phyloP scores from a whole-genome alignment of 2,888 invertebrate genomes.

The Polylopha cassiicola region DNA sequence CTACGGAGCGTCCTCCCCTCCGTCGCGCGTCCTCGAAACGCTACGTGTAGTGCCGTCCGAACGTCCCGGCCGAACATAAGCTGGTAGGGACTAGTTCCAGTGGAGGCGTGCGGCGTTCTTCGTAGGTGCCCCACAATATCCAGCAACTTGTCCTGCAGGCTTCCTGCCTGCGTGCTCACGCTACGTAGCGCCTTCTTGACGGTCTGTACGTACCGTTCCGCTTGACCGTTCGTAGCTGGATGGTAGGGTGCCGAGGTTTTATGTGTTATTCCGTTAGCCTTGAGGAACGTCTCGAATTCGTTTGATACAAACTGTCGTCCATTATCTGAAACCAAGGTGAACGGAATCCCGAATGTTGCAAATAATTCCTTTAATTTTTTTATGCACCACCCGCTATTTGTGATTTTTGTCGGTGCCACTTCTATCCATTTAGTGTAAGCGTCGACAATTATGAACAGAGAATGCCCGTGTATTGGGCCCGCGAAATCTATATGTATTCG shows the following conservation, averaged over 20 bases:
- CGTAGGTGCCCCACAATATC: too few species aligned
- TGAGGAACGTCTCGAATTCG: constrained; percentile 26
- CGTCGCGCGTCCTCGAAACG: too few species aligned
- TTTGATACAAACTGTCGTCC: constrained; percentile 25
- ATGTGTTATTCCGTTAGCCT: constrained; percentile 7
- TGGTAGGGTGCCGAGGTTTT: constrained; percentile 26
- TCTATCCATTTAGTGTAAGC: constrained; percentile 30
- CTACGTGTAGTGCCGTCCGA: too few species aligned
- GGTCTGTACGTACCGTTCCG: constrained; percentile 10
- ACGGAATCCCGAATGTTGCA: constrained; percentile 16
- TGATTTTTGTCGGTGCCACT: constrained; percentile 24
- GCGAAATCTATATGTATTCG: constrained; percentile 36
- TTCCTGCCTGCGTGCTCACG: not conserved
- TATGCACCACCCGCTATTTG: constrained; percentile 18
- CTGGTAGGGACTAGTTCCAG: too few species aligned
- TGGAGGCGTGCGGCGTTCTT: too few species aligned
- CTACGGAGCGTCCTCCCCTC: too few species aligned
- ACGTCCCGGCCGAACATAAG: too few species aligned
- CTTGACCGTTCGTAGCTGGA: constrained; percentile 26
- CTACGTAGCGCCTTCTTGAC: constrained; percentile 4
- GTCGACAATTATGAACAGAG: constrained; percentile 3
- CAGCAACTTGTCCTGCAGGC: constrained; percentile 2
- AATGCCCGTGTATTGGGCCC: constrained; percentile 18
- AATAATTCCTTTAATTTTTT: constrained; percentile 19
- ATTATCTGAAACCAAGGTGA: constrained; percentile 12